These are phyloP conservation scores for Shargacucullia verbasci DNA, from an alignment of 2,888 invertebrate genomes.

Conservation along the genomic window DNA sequence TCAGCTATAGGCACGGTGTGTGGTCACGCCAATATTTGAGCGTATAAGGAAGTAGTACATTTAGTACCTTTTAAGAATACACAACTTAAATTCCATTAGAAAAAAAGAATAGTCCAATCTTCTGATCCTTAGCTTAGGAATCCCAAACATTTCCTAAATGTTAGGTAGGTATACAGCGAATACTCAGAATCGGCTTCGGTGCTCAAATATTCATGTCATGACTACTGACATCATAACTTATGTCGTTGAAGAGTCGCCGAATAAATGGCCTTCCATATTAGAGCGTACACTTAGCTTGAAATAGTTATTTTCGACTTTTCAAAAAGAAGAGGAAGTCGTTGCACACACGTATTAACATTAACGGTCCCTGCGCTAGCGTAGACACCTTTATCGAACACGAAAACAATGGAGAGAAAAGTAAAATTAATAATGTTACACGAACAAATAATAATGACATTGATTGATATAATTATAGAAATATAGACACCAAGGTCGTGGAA, in stretches of 20 bases:
- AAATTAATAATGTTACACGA: slow-evolving; percentile 22
- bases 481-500: slow-evolving; percentile 74
- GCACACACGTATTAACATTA: slow-evolving; percentile 29
- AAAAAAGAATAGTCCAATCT: slow-evolving; percentile 19
- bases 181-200: slow-evolving; percentile 50
- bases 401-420: slow-evolving; percentile 13
- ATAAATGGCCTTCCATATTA: slow-evolving; percentile 46
- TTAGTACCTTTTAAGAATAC: neutral
- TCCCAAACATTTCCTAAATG: slow-evolving; percentile 44
- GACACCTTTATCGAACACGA: slow-evolving; percentile 16
- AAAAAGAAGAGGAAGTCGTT: slow-evolving; percentile 34
- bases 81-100: neutral
- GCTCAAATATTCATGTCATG: slow-evolving; percentile 55
- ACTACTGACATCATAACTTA: slow-evolving; percentile 57
- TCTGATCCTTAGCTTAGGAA: slow-evolving; percentile 21
- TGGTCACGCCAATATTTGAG: slow-evolving; percentile 27
- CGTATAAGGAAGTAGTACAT: neutral
- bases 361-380: slow-evolving; percentile 22
- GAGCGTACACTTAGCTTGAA: slow-evolving; percentile 31
- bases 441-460: slow-evolving; percentile 51
- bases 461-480: slow-evolving; percentile 61
- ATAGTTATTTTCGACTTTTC: slow-evolving; percentile 36
- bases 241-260: slow-evolving; percentile 43
- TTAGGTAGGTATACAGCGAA: slow-evolving; percentile 17
- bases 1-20: slow-evolving; percentile 32